Evolutionary conservation across 2,888 invertebrate genomes (phyloP).

Genomic region (Heliconius hortense): DNA sequence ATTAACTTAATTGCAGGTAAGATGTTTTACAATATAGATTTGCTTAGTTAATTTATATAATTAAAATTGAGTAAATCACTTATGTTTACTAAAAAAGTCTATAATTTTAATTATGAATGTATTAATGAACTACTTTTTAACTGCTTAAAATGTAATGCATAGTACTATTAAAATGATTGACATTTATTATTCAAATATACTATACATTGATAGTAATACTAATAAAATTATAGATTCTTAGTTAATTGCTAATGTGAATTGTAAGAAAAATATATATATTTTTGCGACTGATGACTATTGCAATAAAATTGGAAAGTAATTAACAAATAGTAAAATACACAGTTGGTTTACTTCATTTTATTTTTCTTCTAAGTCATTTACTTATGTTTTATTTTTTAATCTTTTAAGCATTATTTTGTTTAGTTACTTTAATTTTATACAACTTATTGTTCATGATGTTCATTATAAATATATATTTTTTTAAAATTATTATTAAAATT

Average conservation of each 20-base stretch:
- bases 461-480: not conserved
- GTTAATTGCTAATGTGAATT: not conserved
- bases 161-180: too few relatives aligned
- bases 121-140: not conserved
- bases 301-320: not conserved
- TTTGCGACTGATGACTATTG: not conserved
- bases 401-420: not conserved
- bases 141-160: not conserved
- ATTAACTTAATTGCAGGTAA: constrained; percentile 3
- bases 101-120: not conserved
- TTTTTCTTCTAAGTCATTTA: not conserved
- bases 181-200: too few relatives aligned
- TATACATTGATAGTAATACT: too few relatives aligned
- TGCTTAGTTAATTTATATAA: not conserved
- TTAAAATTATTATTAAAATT: not conserved
- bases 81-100: too few relatives aligned
- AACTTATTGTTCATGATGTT: not conserved
- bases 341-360: too few relatives aligned
- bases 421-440: not conserved
- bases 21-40: not conserved
- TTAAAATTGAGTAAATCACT: not conserved
- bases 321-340: not conserved
- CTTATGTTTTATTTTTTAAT: not conserved
- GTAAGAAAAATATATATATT: not conserved
- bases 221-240: too few relatives aligned